Evolutionary conservation across 1,140 invertebrate species (phyloP).

Genomic region (Propsilocerus akamusi): DNA sequence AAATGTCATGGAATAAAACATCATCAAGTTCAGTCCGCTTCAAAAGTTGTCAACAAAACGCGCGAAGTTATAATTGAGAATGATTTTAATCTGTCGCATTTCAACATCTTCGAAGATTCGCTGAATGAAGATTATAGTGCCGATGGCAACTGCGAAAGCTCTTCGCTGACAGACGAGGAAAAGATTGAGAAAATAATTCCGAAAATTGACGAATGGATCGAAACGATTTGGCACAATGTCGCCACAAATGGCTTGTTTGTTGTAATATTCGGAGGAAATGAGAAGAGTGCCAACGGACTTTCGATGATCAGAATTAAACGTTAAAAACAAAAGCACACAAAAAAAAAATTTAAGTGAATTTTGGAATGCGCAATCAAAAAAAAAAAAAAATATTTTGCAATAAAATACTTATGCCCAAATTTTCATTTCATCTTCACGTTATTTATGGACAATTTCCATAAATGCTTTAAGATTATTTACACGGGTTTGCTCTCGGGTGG

Average conservation of each 20-base stretch:
- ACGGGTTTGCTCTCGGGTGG: too few relatives aligned
- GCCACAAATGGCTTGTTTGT: constrained; percentile 30
- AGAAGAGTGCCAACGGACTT: constrained; percentile 18
- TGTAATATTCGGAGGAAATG: constrained; percentile 34
- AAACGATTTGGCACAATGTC: constrained; percentile 34
- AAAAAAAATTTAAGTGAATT: too few relatives aligned
- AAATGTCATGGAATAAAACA: not conserved
- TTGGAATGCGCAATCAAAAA: too few relatives aligned
- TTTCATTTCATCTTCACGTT: too few relatives aligned
- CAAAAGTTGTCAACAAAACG: constrained; percentile 28
- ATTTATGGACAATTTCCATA: too few relatives aligned
- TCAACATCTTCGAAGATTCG: constrained; percentile 15
- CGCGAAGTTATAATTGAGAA: constrained; percentile 29
- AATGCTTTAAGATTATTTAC: too few relatives aligned
- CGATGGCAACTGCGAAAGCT: constrained; percentile 37
- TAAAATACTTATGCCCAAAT: too few relatives aligned
- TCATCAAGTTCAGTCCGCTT: constrained; percentile 12
- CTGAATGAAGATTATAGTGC: constrained; percentile 24
- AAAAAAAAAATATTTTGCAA: too few relatives aligned
- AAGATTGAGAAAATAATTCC: constrained; percentile 25
- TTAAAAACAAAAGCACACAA: too few relatives aligned
- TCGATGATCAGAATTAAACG: constrained; percentile 21
- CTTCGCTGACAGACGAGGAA: too few relatives aligned
- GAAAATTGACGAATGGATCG: constrained; percentile 38
- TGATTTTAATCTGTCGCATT: constrained; percentile 16